A percentile compares a stretch with the other conserved stretches of the same genome.
These are phyloP conservation scores for Coregonus clupeaformis DNA, from an alignment of 2,113 vertebrate genomes.

Conservation along the genomic window DNA sequence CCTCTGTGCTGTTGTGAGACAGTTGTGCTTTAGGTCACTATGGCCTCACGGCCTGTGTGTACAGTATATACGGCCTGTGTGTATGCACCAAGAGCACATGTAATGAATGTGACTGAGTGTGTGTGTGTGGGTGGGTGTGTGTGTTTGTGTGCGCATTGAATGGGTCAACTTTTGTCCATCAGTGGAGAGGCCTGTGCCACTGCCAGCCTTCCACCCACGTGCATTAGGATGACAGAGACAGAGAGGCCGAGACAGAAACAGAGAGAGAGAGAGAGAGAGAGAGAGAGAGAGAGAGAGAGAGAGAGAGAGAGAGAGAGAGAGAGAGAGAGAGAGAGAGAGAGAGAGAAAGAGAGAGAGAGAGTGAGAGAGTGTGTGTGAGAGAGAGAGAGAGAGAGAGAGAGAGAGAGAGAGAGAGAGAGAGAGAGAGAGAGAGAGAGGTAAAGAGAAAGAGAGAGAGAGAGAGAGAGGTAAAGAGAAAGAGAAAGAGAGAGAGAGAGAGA, in stretches of 20 bases:
- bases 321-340: conserved; percentile 1
- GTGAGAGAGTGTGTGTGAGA: too few species aligned
- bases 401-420: conserved; percentile 1
- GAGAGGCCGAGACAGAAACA: not conserved
- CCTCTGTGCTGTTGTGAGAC: too few species aligned
- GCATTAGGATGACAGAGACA: not conserved
- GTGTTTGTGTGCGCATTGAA: conserved; percentile 14
- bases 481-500: conserved; percentile 1
- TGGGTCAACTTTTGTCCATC: conserved; percentile 27
- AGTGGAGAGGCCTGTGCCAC: conserved; percentile 7
- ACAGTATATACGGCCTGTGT: too few species aligned
- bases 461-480: too few species aligned
- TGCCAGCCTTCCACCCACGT: conserved; percentile 38
- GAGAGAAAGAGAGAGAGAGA: conserved; percentile 72
- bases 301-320: conserved; percentile 3
- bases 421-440: conserved; percentile 7
- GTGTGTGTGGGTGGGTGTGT: not conserved
- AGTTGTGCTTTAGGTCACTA: too few species aligned
- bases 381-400: not conserved
- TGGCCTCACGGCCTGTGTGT: too few species aligned
- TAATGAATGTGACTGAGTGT: not conserved
- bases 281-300: not conserved
- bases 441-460: too few species aligned
- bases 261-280: not conserved
- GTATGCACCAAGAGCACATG: too few species aligned